Evolutionary conservation across 2,797 vertebrate genomes (phyloP).

Genomic region (Lemur catta): DNA sequence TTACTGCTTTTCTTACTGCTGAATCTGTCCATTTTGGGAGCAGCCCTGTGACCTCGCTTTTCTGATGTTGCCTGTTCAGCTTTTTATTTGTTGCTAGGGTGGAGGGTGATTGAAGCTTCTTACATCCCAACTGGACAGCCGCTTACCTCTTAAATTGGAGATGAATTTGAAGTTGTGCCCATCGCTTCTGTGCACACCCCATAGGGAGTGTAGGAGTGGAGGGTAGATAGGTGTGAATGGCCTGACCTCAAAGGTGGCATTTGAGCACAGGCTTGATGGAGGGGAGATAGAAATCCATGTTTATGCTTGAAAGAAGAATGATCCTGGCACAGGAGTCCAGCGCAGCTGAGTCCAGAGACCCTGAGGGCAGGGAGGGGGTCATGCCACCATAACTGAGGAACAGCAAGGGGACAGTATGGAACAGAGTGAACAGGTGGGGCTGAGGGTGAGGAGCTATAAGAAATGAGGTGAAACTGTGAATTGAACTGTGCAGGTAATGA

Average conservation of each 20-base stretch:
- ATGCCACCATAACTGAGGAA: background rate
- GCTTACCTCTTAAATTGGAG: background rate
- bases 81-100: background rate
- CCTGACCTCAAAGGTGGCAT: background rate
- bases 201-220: background rate
- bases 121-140: background rate
- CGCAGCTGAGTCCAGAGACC: background rate
- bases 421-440: background rate
- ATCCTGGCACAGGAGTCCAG: background rate
- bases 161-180: no score
- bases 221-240: no score
- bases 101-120: background rate
- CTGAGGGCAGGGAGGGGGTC: background rate
- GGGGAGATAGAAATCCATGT: background rate
- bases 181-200: background rate
- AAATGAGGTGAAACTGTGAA: no score
- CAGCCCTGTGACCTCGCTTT: background rate
- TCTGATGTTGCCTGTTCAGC: background rate
- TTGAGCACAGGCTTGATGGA: background rate
- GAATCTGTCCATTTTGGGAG: no score
- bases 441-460: no score
- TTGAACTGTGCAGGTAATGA: no score
- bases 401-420: background rate
- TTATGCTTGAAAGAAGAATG: background rate
- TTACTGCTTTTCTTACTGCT: no score